Evolutionary conservation across 2,797 vertebrate genomes (phyloP).

Genomic region (Austrolebias charrua): DNA sequence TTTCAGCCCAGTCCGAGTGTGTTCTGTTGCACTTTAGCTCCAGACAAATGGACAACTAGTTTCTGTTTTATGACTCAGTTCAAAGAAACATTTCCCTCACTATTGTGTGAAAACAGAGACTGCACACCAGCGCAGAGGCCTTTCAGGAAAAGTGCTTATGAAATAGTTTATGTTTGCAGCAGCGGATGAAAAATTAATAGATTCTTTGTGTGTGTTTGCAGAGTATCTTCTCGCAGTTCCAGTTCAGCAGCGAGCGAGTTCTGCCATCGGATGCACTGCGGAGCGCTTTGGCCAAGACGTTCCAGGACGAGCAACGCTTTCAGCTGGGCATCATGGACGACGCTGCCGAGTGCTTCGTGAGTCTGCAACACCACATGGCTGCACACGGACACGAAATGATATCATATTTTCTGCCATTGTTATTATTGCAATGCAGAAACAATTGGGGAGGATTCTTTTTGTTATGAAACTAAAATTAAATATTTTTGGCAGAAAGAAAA

Average conservation of each 20-base stretch:
- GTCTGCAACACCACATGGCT: conserved; percentile 47
- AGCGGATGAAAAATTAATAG: conserved; percentile 19
- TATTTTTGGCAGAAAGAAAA: too few species aligned
- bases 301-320: conserved; percentile 97
- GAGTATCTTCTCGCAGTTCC: conserved; percentile 98
- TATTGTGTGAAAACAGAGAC: neutral
- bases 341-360: conserved; percentile 97
- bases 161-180: conserved; percentile 12
- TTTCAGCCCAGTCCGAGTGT: conserved; percentile 40
- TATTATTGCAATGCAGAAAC: too few species aligned
- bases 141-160: conserved; percentile 15
- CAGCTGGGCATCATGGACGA: conserved; percentile 99
- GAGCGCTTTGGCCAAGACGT: conserved; percentile 95
- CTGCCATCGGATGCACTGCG: conserved; percentile 94
- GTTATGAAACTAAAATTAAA: too few species aligned
- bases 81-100: conserved; percentile 7
- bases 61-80: conserved; percentile 57
- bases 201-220: conserved; percentile 60
- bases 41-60: conserved; percentile 35
- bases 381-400: conserved; percentile 18
- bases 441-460: too few species aligned
- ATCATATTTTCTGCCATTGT: too few species aligned
- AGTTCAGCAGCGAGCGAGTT: conserved; percentile 95
- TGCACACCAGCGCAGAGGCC: conserved; percentile 3
- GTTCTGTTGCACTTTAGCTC: conserved; percentile 37